Conservation (phyloP, 2,113 vertebrate species). For the Nanger granti region DNA sequence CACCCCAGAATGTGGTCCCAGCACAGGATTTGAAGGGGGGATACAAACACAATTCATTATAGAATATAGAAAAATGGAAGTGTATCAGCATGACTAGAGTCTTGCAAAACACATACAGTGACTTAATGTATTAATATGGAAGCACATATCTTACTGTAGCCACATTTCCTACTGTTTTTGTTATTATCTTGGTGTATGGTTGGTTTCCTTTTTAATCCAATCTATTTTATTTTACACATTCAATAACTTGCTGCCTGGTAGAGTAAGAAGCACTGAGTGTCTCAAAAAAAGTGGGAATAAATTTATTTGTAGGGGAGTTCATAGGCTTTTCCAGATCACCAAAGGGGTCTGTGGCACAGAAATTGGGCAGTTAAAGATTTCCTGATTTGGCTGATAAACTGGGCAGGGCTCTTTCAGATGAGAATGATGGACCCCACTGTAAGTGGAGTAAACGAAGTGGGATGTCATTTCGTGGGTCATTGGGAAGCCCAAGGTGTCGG, state of each 20-base stretch:
- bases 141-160: not conserved
- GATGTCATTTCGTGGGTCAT: not conserved
- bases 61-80: not conserved
- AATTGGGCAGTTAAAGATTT: not conserved
- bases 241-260: not conserved
- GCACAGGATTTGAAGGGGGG: not conserved
- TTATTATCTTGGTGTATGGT: not conserved
- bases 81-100: not conserved
- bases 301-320: not conserved
- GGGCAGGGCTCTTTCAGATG: not conserved
- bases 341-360: not conserved
- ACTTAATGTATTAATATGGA: not conserved
- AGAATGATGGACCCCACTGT: not conserved
- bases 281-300: not conserved
- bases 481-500: not conserved
- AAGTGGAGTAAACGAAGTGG: not conserved
- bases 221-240: slow-evolving; percentile 19
- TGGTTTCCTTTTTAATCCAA: not conserved
- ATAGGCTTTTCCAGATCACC: not conserved
- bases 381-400: not conserved
- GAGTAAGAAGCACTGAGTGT: not conserved
- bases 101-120: not conserved
- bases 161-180: not conserved
- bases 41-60: not conserved
- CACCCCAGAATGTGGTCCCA: not conserved